A percentile compares a stretch with the other conserved stretches of the same genome.
Conservation (phyloP, 2,888 invertebrate genomes). For the Slavum lentiscoides region DNA sequence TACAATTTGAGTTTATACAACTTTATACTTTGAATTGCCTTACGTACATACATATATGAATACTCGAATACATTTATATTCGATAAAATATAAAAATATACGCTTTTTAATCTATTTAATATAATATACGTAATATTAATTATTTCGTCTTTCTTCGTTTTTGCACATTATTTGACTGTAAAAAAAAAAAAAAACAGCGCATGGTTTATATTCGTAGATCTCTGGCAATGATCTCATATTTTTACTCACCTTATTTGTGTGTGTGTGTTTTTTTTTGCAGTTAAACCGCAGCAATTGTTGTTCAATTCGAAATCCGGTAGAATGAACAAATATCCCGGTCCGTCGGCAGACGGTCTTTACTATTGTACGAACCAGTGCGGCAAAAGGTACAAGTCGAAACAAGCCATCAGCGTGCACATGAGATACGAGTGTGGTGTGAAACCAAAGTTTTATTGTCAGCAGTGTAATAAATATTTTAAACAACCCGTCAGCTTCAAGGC, state of each 20-base stretch:
- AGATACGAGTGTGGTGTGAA: slow-evolving; percentile 55
- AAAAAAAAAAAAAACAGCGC: not conserved
- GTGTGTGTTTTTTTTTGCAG: not conserved
- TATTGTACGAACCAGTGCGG: slow-evolving; percentile 55
- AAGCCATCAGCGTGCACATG: slow-evolving; percentile 52
- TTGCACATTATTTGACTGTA: not conserved
- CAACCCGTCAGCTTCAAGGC: slow-evolving; percentile 50
- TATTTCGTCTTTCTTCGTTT: slow-evolving; percentile 1
- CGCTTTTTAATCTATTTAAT: not conserved
- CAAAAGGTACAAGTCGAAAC: slow-evolving; percentile 47
- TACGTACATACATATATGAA: no score
- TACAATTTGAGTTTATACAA: no score
- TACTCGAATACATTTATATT: no score
- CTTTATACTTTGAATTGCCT: no score
- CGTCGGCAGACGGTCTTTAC: slow-evolving; percentile 46
- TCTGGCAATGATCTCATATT: not conserved
- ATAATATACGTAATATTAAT: no score
- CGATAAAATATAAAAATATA: no score
- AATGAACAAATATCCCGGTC: slow-evolving; percentile 51
- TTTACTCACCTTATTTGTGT: not conserved
- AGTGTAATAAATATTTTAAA: slow-evolving; percentile 50
- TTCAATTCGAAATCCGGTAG: slow-evolving; percentile 48
- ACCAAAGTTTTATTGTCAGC: slow-evolving; percentile 57
- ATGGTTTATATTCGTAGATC: slow-evolving; percentile 7
- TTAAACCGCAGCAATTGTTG: slow-evolving; percentile 18